phyloP scores from a whole-genome alignment of 2,888 invertebrate species.

The Mythimna albipuncta region DNA sequence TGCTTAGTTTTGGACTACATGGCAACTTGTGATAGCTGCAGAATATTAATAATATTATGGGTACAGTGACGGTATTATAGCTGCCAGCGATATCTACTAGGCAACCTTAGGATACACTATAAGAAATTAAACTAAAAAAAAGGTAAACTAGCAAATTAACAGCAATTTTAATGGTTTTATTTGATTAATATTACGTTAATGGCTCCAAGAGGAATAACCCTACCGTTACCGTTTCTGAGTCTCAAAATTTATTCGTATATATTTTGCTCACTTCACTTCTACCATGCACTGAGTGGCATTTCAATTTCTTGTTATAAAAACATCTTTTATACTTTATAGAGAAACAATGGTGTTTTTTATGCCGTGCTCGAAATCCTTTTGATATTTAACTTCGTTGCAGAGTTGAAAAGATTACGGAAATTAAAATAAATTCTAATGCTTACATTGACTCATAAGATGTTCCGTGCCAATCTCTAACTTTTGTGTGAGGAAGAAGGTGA shows the following conservation, averaged over 20 bases:
- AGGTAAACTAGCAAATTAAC: too few relatives aligned
- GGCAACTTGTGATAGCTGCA: too few relatives aligned
- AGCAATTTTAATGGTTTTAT: too few relatives aligned
- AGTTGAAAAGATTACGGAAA: not conserved
- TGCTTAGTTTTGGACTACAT: too few relatives aligned
- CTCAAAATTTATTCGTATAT: conserved; percentile 70
- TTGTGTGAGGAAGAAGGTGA: not conserved
- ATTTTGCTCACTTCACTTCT: conserved; percentile 65
- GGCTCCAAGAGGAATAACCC: conserved; percentile 56
- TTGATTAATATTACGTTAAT: not conserved
- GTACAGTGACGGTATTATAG: too few relatives aligned
- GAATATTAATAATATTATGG: too few relatives aligned
- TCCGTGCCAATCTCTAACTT: not conserved
- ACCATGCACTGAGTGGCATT: conserved; percentile 64
- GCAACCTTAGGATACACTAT: too few relatives aligned
- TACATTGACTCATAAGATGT: too few relatives aligned
- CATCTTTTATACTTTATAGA: conserved; percentile 42
- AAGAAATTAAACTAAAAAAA: too few relatives aligned
- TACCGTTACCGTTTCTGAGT: conserved; percentile 60
- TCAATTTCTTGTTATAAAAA: conserved; percentile 60
- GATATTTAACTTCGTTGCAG: not conserved
- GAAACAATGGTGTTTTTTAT: conserved; percentile 25
- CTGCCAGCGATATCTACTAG: too few relatives aligned
- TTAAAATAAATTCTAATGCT: not conserved
- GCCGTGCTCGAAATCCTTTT: conserved; percentile 7